Evolutionary conservation across 2,888 invertebrate species (phyloP).

Genomic region (Mythimna impura): DNA sequence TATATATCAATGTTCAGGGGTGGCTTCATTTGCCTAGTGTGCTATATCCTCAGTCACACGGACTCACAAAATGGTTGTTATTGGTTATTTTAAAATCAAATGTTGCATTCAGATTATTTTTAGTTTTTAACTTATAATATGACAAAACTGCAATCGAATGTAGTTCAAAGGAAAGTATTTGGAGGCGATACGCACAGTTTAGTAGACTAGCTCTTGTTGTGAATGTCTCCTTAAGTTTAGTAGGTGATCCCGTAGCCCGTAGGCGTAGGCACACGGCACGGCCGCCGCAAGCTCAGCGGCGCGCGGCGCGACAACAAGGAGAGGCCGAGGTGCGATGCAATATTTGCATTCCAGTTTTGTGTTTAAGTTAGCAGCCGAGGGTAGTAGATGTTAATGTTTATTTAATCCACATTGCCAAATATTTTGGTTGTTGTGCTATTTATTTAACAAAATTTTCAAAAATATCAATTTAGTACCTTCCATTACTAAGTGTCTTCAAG

Average conservation of each 20-base stretch:
- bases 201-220: slow-evolving; percentile 81
- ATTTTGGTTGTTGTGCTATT: slow-evolving; percentile 90
- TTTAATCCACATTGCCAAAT: slow-evolving; percentile 89
- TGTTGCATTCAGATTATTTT: slow-evolving; percentile 89
- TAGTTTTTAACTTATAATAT: slow-evolving; percentile 83
- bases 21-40: slow-evolving; percentile 79
- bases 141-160: slow-evolving; percentile 87
- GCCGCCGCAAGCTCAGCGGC: slow-evolving; percentile 32
- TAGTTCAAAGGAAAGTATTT: slow-evolving; percentile 87
- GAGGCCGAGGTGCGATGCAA: slow-evolving; percentile 89
- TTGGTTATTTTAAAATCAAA: slow-evolving; percentile 84
- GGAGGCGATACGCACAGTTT: slow-evolving; percentile 88
- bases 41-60: slow-evolving; percentile 86
- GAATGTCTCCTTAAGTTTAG: slow-evolving; percentile 77
- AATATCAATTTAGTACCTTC: slow-evolving; percentile 89
- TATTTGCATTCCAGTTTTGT: slow-evolving; percentile 90
- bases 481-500: slow-evolving; percentile 86
- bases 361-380: slow-evolving; percentile 86
- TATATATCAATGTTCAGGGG: slow-evolving; percentile 65
- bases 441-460: slow-evolving; percentile 83
- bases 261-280: slow-evolving; percentile 34
- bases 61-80: slow-evolving; percentile 88
- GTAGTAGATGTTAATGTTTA: slow-evolving; percentile 86
- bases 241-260: slow-evolving; percentile 67
- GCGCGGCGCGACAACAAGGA: slow-evolving; percentile 62